Base-by-base conservation (phyloP, 2,888 invertebrate genomes). In the Malachius bipustulatus region DNA sequence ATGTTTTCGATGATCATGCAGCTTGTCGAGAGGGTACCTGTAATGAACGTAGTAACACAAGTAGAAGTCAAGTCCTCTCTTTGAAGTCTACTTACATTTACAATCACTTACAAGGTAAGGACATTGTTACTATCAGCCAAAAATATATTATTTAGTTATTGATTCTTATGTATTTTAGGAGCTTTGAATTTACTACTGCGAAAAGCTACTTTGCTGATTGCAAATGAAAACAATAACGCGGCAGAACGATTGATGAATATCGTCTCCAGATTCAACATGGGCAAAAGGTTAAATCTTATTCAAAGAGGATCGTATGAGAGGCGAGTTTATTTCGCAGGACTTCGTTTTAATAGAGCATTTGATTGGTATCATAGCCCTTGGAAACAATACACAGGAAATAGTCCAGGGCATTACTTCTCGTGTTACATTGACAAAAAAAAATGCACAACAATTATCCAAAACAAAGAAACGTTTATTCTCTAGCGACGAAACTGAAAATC, bases 21-120 rank as follows among this genome's bases (percentile, higher is more conserved):
- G 2, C 11, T 1, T 38, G 34, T 13, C 11, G 36, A 12, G 16
- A 36, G 2, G 36, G 30, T 9, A 39, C 36, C 4, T 39, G 39
- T 14, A 38, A 38, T 32, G 36, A 6, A 10, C 4, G 28, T 9
- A 30, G 30, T 3, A 30, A 37, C 28, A 4, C 24, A 10, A 13
- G 16, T 3, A 10, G 24, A 33, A 24, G 30, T 10, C 9, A 32
- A 16, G 31, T 39, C 14, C 15, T 30, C 9, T 3, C 14, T 30
- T 29, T 39, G 8, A 37, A 33, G 16, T 24, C 26, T 10, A 34
- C 39, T 2, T 4, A 4, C 6, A 33, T 33, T 4, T 31, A 24
- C n/a, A 8, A 24, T 24, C 24, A 24, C n/a, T 8, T 24, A 31
- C 16, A 8, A 19, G 11, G 16, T n/a, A n/a, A n/a, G n/a, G n/a